Evolutionary conservation across 1,140 invertebrate species (phyloP).

Genomic region (Drosophila seguyi): DNA sequence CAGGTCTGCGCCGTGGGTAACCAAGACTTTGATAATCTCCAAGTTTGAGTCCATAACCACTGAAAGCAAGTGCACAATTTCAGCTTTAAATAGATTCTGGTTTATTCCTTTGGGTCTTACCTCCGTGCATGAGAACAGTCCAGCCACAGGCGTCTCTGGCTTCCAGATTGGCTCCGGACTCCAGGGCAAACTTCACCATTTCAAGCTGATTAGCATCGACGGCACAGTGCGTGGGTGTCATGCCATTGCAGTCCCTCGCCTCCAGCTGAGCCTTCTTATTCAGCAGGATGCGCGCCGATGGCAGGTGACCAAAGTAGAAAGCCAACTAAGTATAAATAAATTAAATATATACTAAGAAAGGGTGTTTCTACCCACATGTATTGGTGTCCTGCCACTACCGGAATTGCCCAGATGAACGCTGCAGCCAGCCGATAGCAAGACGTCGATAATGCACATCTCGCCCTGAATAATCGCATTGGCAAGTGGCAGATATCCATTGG

Average conservation of each 20-base stretch:
- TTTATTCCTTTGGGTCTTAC: slow-evolving; percentile 11
- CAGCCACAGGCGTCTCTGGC: slow-evolving; percentile 72
- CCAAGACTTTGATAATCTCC: slow-evolving; percentile 73
- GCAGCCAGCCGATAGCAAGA: slow-evolving; percentile 72
- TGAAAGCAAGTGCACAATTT: slow-evolving; percentile 22
- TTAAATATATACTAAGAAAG: too few relatives aligned
- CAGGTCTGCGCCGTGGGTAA: slow-evolving; percentile 71
- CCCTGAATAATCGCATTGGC: slow-evolving; percentile 79
- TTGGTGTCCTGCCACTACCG: slow-evolving; percentile 63
- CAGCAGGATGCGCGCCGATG: slow-evolving; percentile 76
- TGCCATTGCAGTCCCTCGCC: slow-evolving; percentile 70
- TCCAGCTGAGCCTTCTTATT: slow-evolving; percentile 78
- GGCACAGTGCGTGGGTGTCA: slow-evolving; percentile 80
- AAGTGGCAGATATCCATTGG: slow-evolving; percentile 74
- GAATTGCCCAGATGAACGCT: slow-evolving; percentile 76
- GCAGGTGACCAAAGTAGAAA: slow-evolving; percentile 75
- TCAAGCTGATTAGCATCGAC: slow-evolving; percentile 79
- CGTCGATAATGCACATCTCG: slow-evolving; percentile 78
- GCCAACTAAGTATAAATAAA: slow-evolving; percentile 52
- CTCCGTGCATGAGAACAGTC: slow-evolving; percentile 78
- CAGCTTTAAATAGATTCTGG: slow-evolving; percentile 1
- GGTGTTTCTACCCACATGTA: slow-evolving; percentile 54
- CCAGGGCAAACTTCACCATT: slow-evolving; percentile 77
- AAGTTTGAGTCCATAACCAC: slow-evolving; percentile 74
- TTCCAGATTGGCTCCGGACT: slow-evolving; percentile 73